Base-by-base conservation (phyloP, 2,113 vertebrate genomes). In the Thermophis baileyi region DNA sequence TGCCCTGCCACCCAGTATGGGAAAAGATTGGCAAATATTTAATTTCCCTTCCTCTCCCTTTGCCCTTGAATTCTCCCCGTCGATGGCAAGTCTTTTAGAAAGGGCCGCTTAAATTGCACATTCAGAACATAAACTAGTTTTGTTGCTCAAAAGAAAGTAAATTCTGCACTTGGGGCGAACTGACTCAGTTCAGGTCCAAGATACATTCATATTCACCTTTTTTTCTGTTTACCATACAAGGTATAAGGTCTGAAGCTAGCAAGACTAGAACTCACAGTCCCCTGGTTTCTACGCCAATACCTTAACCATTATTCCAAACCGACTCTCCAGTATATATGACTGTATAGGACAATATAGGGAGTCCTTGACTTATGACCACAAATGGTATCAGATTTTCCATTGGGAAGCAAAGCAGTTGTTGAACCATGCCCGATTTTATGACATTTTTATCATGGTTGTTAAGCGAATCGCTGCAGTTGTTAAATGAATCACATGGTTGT, bases 141-240 rank as follows among this genome's bases (percentile, higher is more conserved):
- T 46, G 85, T 54, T 44, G 50, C 69, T 40, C 35, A 16, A 51
- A 47, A 54, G 27, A 96, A 96, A 91, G 93, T 88, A 91, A 94
- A 94, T 95, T 94, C 93, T 94, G 60, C n/a, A 81, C 7, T 35
- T 27, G 5, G 35, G 44, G n/a, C 3, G 12, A 55, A 60, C 22
- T 86, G 35, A 22, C 53, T 53, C 35, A 44, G 91, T 94, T 55
- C 94, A 40, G 95, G 94, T 96, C 95, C 96, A 94, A 95, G 95
- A 95, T 96, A 94, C 96, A 94, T 93, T 94, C 96, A 97, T 97
- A 97, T 7, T 53, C 30, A 25, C 11, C 18, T 35, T 85, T 81
- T 22, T 18, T 22, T 5, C 16, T 85, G 25, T 16, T 69, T n/a
- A 69, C 11, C 63, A 6, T n/a, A 16, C 63, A n/a, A 69, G 63